Evolutionary conservation across 92 coral and sea anemone species (phyloP), one percentile per base, ranked within the genome.

Genomic region (Paragorgia papillata): DNA sequence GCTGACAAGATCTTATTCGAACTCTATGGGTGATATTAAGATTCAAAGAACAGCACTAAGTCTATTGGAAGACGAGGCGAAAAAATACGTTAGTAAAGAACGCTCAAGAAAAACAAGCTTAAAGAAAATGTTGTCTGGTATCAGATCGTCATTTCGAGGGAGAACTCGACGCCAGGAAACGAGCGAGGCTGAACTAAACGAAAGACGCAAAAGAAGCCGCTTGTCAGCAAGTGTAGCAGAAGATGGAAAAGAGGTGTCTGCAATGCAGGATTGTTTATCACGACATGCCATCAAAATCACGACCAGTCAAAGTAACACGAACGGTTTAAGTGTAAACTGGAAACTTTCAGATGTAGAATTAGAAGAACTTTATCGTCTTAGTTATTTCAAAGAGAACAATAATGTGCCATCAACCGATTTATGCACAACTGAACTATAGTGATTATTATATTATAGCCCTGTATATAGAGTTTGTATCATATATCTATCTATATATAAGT

Each of bases 381-480:
- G 80, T 32, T 71, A 27, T 55, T 53, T 71, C 31, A 71, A 71
- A 53, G 78, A 71, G 31, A 21, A 66, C 22, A 79, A 75, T 24
- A 80, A 82, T 40, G 79, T 84, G 0, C 63, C 88, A 70, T 88
- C 91, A 4, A 92, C 97, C 9, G 97, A 92, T 86, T 83, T 92
- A 41, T 92, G 97, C 62, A 90, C 96, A 22, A 92, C 97, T 1
- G 97, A 92, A 33, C 90, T 92, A 17, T 90, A 82, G 61, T 46
- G n/a, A 46, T 6, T 6, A 7, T 2, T 46, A 7, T 46, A 12
- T 12, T 37, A 37, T 37, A 37, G 43, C 12, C 6, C 5, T 37
- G 5, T 37, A 37, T 37, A 37, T 37, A 37, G 7, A 46, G 15
- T 46, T 6, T 46, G 15, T 46, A 6, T 15, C n/a, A 46, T 46